Evolutionary conservation across 2,113 vertebrate species (phyloP).

Genomic region (Brachypodius melanocephalos): DNA sequence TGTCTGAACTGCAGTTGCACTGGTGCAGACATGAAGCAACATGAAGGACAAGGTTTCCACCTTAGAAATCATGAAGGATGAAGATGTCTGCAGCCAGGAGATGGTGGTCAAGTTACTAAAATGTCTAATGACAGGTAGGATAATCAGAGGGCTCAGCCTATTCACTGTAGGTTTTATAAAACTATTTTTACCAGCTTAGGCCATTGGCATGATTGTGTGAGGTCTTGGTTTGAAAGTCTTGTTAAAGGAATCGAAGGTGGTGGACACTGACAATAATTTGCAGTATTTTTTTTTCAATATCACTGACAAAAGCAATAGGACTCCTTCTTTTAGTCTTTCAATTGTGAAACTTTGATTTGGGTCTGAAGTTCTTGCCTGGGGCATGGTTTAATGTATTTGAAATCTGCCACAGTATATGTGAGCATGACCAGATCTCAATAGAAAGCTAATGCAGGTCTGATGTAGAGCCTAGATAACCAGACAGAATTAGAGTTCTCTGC

Average conservation of each 20-base stretch:
- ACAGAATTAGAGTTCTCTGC: not conserved
- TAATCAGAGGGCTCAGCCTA: not conserved
- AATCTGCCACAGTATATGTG: not conserved
- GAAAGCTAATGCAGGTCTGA: not conserved
- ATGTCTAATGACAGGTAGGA: not conserved
- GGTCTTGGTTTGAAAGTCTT: not conserved
- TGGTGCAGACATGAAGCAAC: not conserved
- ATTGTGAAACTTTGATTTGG: not conserved
- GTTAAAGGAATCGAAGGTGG: not conserved
- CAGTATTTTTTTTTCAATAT: not conserved
- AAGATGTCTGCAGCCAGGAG: not conserved
- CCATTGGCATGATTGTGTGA: not conserved
- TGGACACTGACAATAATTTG: not conserved
- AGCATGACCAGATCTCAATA: not conserved
- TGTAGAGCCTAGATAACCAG: not conserved
- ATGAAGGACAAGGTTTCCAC: not conserved
- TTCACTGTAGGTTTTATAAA: not conserved
- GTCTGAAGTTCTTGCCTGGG: not conserved
- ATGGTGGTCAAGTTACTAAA: not conserved
- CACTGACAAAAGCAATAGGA: not conserved
- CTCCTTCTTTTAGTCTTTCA: not conserved
- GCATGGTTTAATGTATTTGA: not conserved
- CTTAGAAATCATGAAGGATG: not conserved
- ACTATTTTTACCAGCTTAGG: not conserved
- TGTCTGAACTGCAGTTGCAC: not conserved